A percentile compares a stretch with the other conserved stretches of the same genome.
Evolutionary conservation across 2,113 vertebrate genomes (phyloP).

Genomic region (Echinops telfairi): DNA sequence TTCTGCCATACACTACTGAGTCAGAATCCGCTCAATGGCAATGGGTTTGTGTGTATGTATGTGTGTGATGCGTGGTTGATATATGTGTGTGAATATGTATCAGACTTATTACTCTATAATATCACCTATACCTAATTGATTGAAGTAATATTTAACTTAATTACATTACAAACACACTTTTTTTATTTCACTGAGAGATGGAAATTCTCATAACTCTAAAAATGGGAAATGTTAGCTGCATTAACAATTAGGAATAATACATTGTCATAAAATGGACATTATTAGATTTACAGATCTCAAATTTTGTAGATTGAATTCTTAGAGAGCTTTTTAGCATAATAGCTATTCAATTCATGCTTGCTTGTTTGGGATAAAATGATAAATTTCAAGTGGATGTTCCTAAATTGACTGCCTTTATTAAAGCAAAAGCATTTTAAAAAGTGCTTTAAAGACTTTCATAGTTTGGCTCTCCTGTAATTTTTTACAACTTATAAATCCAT

Average conservation of each 20-base stretch:
- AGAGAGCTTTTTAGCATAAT: background rate
- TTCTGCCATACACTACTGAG: background rate
- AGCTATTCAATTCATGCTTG: background rate
- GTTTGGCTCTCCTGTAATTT: background rate
- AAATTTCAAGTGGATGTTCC: conserved; percentile 54
- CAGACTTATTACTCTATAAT: background rate
- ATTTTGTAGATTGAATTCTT: background rate
- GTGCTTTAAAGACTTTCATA: background rate
- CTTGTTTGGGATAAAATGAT: background rate
- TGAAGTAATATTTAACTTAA: background rate
- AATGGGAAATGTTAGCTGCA: background rate
- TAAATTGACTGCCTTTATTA: conserved; percentile 39
- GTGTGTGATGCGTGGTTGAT: background rate
- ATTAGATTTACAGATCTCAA: background rate
- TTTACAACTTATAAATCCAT: background rate
- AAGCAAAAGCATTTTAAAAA: conserved; percentile 21
- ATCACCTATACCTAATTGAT: background rate
- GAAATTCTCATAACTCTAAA: background rate
- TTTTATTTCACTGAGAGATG: background rate
- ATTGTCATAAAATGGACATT: conserved; percentile 16
- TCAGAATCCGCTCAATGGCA: background rate
- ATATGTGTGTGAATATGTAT: background rate
- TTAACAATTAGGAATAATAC: background rate
- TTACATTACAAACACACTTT: background rate
- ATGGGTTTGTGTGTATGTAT: background rate